Evolutionary conservation across 2,797 vertebrate species (phyloP), one percentile per base, ranked within the genome.

Genomic region (Notoglanidium macrostoma): DNA sequence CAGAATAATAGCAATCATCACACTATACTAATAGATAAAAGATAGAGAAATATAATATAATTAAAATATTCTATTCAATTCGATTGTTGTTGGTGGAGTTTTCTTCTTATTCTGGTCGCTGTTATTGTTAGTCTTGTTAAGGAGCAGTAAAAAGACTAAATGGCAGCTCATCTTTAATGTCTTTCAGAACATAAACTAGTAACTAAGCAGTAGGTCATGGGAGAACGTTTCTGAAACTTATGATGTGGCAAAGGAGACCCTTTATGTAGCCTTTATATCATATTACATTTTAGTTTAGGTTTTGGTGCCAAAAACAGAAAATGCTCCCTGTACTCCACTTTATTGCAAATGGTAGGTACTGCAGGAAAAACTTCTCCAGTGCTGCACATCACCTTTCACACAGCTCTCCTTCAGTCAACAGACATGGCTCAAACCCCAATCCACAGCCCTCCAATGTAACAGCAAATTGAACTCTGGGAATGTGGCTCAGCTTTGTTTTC

Each of bases 391-490:
- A 91, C 87, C 92, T 92, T 92, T 90, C 90, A 93, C 93, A 92
- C 92, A 94, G 90, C 92, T 95, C 91, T 92, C 93, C 92, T 86
- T 88, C 91, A 93, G 92, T 93, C 93, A 93, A 91, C 90, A 90
- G 87, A 76, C 89, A 93, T 89, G 93, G 93, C 90, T 92, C 93
- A 94, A 96, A 94, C 95, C 94, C 94, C 94, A 95, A 95, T 95
- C 93, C 95, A 93, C 94, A 95, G 93, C 95, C 93, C 94, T 94
- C 92, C 95, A 91, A 95, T 93, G 93, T 95, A 96, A 96, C 96
- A 96, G 95, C 94, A 96, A 96, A 96, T 96, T 96, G 95, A 96
- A 96, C 94, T 95, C 63, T 93, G 95, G 95, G 95, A 96, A 96
- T 96, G 96, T 94, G 94, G 93, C 92, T 95, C 92, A 91, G 93